Evolutionary conservation across 2,797 vertebrate species (phyloP).

Genomic region (Pitangus sulphuratus): DNA sequence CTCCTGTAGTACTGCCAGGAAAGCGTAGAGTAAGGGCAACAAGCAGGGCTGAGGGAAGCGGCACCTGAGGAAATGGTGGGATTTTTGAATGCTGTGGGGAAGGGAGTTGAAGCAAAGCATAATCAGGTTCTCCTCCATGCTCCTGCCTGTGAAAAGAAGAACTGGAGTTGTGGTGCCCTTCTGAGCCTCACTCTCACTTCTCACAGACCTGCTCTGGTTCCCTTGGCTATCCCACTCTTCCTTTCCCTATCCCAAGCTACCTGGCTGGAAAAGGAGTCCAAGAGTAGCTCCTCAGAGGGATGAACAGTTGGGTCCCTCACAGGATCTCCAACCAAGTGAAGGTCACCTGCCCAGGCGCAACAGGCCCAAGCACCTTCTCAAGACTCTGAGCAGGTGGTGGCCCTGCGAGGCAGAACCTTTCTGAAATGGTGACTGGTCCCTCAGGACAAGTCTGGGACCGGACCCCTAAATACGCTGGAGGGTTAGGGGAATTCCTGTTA

Average conservation of each 20-base stretch:
- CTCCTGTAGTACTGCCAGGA: not conserved
- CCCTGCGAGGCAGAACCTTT: not conserved
- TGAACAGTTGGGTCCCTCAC: not conserved
- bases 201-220: not conserved
- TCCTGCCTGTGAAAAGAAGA: not conserved
- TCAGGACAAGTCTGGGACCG: not conserved
- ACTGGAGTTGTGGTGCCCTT: accelerated
- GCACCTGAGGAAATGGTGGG: not conserved
- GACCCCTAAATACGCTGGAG: not conserved
- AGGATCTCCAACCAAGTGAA: not conserved
- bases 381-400: not conserved
- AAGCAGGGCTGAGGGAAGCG: not conserved
- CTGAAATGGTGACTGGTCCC: not conserved
- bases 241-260: not conserved
- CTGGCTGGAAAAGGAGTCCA: not conserved
- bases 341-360: too few species aligned
- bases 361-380: not conserved
- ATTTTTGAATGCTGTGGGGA: not conserved
- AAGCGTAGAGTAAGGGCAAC: not conserved
- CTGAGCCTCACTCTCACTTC: not conserved
- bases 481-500: not conserved
- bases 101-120: not conserved
- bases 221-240: not conserved
- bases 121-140: not conserved
- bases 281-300: not conserved